Conservation (phyloP, 2,888 invertebrate genomes). For the Stegophylla sp. region DNA sequence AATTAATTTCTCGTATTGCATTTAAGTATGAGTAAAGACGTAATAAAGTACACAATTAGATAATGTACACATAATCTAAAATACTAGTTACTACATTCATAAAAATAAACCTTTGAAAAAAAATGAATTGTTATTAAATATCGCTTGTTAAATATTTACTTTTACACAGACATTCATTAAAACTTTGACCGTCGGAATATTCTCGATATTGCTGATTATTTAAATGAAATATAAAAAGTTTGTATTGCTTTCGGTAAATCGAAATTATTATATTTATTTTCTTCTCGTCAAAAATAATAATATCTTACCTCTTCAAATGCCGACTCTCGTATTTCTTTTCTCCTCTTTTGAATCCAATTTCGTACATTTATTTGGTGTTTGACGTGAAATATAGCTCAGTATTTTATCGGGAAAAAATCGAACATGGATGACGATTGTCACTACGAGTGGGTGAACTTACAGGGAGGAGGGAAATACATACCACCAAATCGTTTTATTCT, state of each 20-base stretch:
- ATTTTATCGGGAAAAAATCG: too few species aligned
- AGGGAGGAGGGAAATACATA: too few species aligned
- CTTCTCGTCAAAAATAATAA: background rate
- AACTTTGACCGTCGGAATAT: background rate
- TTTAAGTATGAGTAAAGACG: too few species aligned
- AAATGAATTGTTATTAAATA: background rate
- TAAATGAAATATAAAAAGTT: conserved; percentile 2
- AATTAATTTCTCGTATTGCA: too few species aligned
- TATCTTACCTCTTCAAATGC: background rate
- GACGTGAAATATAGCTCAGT: background rate
- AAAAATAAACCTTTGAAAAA: background rate
- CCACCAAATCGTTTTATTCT: too few species aligned
- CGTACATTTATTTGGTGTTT: background rate
- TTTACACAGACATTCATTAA: conserved; percentile 4
- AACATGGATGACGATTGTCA: too few species aligned
- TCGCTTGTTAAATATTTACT: background rate
- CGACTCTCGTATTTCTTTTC: background rate
- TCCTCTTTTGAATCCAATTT: background rate
- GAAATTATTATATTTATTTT: background rate
- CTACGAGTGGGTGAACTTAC: too few species aligned
- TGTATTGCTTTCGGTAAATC: background rate
- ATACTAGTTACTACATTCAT: background rate
- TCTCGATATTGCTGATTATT: background rate
- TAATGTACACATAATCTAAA: background rate
- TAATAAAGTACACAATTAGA: background rate